phyloP scores from a whole-genome alignment of 2,113 vertebrate genomes.

The Malurus elegans region DNA sequence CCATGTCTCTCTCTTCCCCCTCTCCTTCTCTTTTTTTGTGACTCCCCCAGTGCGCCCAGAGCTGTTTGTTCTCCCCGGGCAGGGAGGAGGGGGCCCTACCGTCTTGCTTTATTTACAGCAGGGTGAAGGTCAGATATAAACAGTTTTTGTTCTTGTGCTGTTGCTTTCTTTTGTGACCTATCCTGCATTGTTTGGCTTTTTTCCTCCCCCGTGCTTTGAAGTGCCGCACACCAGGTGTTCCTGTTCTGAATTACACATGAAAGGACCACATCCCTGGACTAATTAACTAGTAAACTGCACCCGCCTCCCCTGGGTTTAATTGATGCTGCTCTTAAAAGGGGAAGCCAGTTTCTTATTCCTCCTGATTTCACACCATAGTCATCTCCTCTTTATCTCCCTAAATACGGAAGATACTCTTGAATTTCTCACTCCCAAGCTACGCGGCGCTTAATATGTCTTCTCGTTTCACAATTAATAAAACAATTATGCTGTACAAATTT shows the following conservation, averaged over 20 bases:
- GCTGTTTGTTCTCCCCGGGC: slow-evolving; percentile 73
- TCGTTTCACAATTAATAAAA: slow-evolving; percentile 56
- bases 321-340: slow-evolving; percentile 77
- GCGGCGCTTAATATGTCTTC: background rate
- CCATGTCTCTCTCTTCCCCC: slow-evolving; percentile 56
- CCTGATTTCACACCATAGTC: slow-evolving; percentile 57
- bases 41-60: slow-evolving; percentile 47
- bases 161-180: slow-evolving; percentile 76
- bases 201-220: slow-evolving; percentile 77
- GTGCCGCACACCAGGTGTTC: slow-evolving; percentile 82
- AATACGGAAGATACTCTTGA: slow-evolving; percentile 52
- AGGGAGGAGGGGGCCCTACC: slow-evolving; percentile 40
- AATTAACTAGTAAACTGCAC: slow-evolving; percentile 85
- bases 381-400: slow-evolving; percentile 61
- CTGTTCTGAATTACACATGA: slow-evolving; percentile 87
- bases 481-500: background rate
- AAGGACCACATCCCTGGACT: slow-evolving; percentile 81
- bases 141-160: slow-evolving; percentile 72
- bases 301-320: slow-evolving; percentile 78
- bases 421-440: slow-evolving; percentile 36
- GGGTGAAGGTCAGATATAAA: slow-evolving; percentile 80
- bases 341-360: slow-evolving; percentile 62
- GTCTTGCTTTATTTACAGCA: slow-evolving; percentile 72
- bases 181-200: slow-evolving; percentile 76
- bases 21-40: background rate